A percentile compares a stretch with the other conserved stretches of the same genome.
Evolutionary conservation across 2,888 invertebrate species (phyloP).

Genomic region (Hipparchia sbordonii): DNA sequence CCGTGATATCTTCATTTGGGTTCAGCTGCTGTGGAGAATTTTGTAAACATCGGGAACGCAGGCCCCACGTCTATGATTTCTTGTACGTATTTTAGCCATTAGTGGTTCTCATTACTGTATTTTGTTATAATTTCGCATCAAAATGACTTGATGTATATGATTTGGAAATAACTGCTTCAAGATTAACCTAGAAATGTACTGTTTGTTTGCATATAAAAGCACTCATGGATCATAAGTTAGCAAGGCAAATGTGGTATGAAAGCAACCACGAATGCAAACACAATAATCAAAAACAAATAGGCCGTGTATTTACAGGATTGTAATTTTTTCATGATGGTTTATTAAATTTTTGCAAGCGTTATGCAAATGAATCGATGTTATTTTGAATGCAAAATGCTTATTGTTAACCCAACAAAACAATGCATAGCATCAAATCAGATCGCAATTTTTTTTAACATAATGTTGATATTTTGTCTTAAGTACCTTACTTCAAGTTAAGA

Average conservation of each 20-base stretch:
- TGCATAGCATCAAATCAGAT: background rate
- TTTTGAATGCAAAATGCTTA: conserved; percentile 9
- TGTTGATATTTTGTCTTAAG: background rate
- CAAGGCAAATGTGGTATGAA: conserved; percentile 53
- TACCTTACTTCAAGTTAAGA: background rate
- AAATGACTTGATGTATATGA: conserved; percentile 47
- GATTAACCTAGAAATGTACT: conserved; percentile 61
- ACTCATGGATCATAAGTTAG: conserved; percentile 39
- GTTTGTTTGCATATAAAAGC: conserved; percentile 41
- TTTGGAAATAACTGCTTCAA: conserved; percentile 44
- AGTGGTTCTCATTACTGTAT: conserved; percentile 54
- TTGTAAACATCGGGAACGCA: conserved; percentile 79
- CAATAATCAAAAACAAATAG: conserved; percentile 35
- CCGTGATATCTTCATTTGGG: conserved; percentile 64
- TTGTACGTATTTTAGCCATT: conserved; percentile 77
- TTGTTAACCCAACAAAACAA: conserved; percentile 4
- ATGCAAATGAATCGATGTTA: conserved; percentile 7
- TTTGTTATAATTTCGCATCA: conserved; percentile 46
- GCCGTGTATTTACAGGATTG: conserved; percentile 28
- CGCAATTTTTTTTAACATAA: conserved; percentile 1
- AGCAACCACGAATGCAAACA: conserved; percentile 40
- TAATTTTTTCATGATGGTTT: background rate
- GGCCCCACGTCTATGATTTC: conserved; percentile 82
- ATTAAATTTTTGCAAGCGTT: background rate
- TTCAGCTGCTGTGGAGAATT: conserved; percentile 65